phyloP scores from a whole-genome alignment of 2,888 invertebrate species.

The Crocallis elinguaria region DNA sequence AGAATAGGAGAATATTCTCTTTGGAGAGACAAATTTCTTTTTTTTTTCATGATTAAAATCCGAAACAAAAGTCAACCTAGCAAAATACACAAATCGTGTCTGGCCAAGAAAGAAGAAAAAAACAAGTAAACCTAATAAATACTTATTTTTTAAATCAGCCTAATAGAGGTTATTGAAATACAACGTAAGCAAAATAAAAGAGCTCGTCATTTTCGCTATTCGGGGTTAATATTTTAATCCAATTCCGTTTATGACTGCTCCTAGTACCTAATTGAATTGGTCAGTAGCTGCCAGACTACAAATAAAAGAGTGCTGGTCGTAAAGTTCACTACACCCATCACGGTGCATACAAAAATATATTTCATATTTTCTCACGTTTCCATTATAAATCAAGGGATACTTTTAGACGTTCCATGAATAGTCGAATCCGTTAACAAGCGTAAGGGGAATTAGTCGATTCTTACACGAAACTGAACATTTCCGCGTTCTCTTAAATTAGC shows the following conservation, averaged over 20 bases:
- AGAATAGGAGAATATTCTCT: no score
- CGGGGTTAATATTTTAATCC: not conserved
- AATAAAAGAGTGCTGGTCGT: conserved; percentile 22
- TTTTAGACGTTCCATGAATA: conserved; percentile 75
- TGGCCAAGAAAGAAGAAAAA: no score
- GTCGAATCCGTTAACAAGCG: conserved; percentile 67
- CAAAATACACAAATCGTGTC: no score
- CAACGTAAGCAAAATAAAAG: not conserved
- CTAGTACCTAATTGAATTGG: not conserved
- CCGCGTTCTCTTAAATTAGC: conserved; percentile 49
- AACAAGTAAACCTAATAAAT: no score
- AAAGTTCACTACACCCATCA: conserved; percentile 40
- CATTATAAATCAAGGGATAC: conserved; percentile 68
- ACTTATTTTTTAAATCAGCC: no score
- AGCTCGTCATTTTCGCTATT: no score
- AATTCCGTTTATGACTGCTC: not conserved
- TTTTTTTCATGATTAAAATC: no score
- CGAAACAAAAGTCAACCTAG: no score
- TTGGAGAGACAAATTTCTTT: no score
- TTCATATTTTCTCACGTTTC: conserved; percentile 69
- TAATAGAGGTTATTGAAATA: no score
- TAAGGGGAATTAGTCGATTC: conserved; percentile 67
- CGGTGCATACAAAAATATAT: conserved; percentile 46
- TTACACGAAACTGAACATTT: conserved; percentile 58
- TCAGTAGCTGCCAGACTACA: conserved; percentile 9